Evolutionary conservation across 2,113 vertebrate genomes (phyloP).

Genomic region (Lophotis ruficrista): DNA sequence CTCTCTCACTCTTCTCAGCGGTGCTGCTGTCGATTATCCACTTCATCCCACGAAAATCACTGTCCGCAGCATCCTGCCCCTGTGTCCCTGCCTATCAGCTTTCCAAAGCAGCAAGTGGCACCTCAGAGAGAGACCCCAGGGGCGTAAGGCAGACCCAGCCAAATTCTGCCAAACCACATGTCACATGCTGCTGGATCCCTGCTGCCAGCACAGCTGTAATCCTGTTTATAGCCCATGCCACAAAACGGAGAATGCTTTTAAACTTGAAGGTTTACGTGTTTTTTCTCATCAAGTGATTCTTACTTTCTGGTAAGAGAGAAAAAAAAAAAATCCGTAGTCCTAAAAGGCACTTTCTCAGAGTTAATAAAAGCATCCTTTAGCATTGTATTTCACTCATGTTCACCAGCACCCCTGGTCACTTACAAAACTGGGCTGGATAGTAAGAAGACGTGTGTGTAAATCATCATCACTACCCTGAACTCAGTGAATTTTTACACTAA

Average conservation of each 20-base stretch:
- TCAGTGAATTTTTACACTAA: background rate
- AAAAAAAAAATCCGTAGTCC: background rate
- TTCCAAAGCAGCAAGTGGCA: background rate
- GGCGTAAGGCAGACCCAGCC: slow-evolving; percentile 2
- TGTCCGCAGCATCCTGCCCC: slow-evolving; percentile 20
- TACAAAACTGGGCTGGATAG: background rate
- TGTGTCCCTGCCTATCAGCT: background rate
- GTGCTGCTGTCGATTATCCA: background rate
- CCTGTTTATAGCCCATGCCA: rapidly evolving
- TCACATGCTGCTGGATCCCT: background rate
- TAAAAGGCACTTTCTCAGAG: background rate
- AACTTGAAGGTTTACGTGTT: background rate
- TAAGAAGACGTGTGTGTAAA: background rate
- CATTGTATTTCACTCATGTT: background rate
- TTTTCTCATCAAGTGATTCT: background rate
- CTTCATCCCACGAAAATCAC: slow-evolving; percentile 11
- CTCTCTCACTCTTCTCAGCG: background rate
- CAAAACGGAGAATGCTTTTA: background rate
- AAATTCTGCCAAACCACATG: slow-evolving; percentile 26
- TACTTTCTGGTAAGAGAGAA: background rate
- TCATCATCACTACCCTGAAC: background rate
- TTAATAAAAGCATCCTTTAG: background rate
- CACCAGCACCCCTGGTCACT: background rate
- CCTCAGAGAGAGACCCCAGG: background rate
- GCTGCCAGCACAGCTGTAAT: background rate